Conservation (phyloP, 2,888 invertebrate species). For the Orchesella flavescens region DNA sequence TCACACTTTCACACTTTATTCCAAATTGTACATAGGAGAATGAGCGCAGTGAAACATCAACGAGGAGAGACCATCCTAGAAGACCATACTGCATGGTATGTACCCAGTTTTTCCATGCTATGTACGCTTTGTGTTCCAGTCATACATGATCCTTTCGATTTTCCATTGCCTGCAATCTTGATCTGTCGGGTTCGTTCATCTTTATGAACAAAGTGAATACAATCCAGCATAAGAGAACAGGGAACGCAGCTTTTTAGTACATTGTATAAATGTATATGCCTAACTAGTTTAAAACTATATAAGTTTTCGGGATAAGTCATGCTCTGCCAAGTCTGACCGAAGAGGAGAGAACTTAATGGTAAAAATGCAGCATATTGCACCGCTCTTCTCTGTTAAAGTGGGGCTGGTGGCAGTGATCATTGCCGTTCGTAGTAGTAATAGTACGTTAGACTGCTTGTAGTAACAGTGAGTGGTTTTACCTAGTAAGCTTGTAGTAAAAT, state of each 20-base stretch:
- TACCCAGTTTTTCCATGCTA: too few relatives aligned
- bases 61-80: too few relatives aligned
- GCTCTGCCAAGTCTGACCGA: conserved; percentile 27
- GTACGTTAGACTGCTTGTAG: neutral
- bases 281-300: neutral
- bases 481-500: conserved; percentile 34
- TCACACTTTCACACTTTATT: conserved; percentile 18
- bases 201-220: conserved; percentile 22
- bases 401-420: neutral
- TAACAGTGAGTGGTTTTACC: conserved; percentile 9
- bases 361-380: conserved; percentile 52
- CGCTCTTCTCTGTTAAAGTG: conserved; percentile 37
- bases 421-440: neutral
- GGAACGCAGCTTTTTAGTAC: neutral
- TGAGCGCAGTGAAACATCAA: too few relatives aligned
- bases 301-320: conserved; percentile 4
- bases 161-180: conserved; percentile 22
- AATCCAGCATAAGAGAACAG: neutral
- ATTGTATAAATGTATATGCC: neutral
- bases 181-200: conserved; percentile 57
- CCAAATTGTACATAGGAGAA: too few relatives aligned
- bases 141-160: conserved; percentile 14
- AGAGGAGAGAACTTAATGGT: conserved; percentile 15
- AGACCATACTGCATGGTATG: too few relatives aligned
- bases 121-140: too few relatives aligned